Evolutionary conservation across 2,797 vertebrate genomes (phyloP).

Genomic region (Dendrocincla tyrannina): DNA sequence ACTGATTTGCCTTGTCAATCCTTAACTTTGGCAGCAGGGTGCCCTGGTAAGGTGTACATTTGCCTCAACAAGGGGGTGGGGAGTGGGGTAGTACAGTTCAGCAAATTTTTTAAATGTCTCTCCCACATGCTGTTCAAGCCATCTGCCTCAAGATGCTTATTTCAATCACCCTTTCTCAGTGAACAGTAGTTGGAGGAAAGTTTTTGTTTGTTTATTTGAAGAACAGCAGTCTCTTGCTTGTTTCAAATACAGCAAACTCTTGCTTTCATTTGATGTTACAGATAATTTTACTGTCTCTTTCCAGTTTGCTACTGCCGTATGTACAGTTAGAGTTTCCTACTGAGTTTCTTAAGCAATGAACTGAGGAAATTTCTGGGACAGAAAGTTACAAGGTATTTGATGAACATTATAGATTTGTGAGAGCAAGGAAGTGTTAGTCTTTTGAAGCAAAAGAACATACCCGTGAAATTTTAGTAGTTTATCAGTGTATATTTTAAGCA

Average conservation of each 20-base stretch:
- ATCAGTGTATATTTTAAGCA: background rate
- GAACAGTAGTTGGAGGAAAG: background rate
- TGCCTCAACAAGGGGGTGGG: background rate
- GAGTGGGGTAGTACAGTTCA: background rate
- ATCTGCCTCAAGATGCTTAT: background rate
- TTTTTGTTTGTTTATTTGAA: background rate
- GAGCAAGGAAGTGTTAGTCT: background rate
- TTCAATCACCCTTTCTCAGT: background rate
- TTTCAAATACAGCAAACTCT: background rate
- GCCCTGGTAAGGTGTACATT: background rate
- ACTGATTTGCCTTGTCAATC: background rate
- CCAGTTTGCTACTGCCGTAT: background rate
- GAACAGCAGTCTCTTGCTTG: background rate
- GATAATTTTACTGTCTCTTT: background rate
- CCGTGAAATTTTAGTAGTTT: background rate
- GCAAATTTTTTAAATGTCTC: background rate
- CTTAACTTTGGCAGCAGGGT: background rate
- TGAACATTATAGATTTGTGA: background rate
- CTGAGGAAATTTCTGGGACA: background rate
- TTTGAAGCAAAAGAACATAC: background rate
- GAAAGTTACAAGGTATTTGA: background rate
- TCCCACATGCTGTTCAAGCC: background rate
- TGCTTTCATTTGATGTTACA: background rate
- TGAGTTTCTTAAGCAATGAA: background rate
- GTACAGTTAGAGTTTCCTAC: background rate